Base-by-base conservation (phyloP, 2,888 invertebrate species). In the Cordilura impudica region DNA sequence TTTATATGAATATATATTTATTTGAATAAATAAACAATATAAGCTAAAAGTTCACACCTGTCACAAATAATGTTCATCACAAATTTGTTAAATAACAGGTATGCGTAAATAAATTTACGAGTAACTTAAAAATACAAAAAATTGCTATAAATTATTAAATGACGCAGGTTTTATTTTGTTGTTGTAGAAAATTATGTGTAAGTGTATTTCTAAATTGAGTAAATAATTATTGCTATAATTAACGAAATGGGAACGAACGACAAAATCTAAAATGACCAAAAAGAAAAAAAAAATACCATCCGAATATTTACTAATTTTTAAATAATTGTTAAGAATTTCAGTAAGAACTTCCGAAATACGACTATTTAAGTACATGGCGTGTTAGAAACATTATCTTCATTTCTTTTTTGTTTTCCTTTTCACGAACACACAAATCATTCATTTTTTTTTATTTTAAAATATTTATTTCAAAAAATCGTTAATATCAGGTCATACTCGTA, bases 31-130 rank as follows among this genome's bases (percentile, higher is more conserved):
- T 23, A 21, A 39, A 10, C 31, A 19, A 47, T 19, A 53, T 29
- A 63, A 76, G 65, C 58, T 65, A 31, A 51, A 54, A 76, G n/a
- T 70, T 65, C 76, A 63, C 76, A 70, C 76, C 76, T 76, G 76
- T 43, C 65, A 71, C 58, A 23, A 60, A 35, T 14, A 51, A 65
- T 65, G 56, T 63, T 47, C 39, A 47, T 56, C 43, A 53, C 29
- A 58, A 58, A 58, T 16, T 21, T 58, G 35, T 39, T 47, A 47
- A 12, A 21, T 10, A 19, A 51, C 12, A 23, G 49, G 35, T 39
- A 39, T n/a, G 35, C 35, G 12, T n/a, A n/a, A 39, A 39, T 39
- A n/a, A 39, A 39, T 39, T 12, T 12, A 35, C 35, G 12, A 29
- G 8, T 10, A 12, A 39, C 35, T 39, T n/a, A n/a, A 39, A 3